Conservation (phyloP, 2,888 invertebrate genomes). For the Eristalinus sepulchralis region DNA sequence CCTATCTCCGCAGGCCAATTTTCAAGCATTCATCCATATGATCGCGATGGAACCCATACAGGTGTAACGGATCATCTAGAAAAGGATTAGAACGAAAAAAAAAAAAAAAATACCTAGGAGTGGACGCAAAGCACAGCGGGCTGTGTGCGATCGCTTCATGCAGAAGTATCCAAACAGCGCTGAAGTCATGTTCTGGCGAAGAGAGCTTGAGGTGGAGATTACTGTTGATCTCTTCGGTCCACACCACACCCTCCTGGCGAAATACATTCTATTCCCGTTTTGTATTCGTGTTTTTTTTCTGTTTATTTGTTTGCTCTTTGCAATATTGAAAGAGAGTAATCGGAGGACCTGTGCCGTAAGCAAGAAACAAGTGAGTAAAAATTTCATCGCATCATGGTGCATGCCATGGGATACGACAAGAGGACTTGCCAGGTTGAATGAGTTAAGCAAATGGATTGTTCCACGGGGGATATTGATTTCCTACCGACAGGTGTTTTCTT, state of each 20-base stretch:
- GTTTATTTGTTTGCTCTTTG: conserved; percentile 12
- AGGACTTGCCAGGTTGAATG: background rate
- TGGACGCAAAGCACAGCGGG: conserved; percentile 21
- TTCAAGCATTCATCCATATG: conserved; percentile 40
- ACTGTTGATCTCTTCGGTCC: conserved; percentile 32
- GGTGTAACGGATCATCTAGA: conserved; percentile 68
- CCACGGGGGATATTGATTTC: background rate
- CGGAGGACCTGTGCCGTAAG: conserved; percentile 30
- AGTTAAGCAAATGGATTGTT: background rate
- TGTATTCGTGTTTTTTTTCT: background rate
- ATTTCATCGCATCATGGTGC: conserved; percentile 12
- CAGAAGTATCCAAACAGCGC: conserved; percentile 26
- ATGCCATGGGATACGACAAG: background rate
- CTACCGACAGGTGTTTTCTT: background rate
- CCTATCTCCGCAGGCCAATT: conserved; percentile 49
- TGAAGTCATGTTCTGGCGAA: conserved; percentile 30
- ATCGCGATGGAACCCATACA: conserved; percentile 57
- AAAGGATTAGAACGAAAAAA: conserved; percentile 51
- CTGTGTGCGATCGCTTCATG: background rate
- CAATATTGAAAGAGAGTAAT: conserved; percentile 36
- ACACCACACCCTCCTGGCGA: conserved; percentile 51
- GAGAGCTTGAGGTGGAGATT: conserved; percentile 42
- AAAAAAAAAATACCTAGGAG: background rate
- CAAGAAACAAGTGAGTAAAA: conserved; percentile 48
- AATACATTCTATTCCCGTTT: conserved; percentile 25